These are phyloP conservation scores for Ectropis grisescens DNA, from an alignment of 1,140 invertebrate genomes.

Conservation along the genomic window DNA sequence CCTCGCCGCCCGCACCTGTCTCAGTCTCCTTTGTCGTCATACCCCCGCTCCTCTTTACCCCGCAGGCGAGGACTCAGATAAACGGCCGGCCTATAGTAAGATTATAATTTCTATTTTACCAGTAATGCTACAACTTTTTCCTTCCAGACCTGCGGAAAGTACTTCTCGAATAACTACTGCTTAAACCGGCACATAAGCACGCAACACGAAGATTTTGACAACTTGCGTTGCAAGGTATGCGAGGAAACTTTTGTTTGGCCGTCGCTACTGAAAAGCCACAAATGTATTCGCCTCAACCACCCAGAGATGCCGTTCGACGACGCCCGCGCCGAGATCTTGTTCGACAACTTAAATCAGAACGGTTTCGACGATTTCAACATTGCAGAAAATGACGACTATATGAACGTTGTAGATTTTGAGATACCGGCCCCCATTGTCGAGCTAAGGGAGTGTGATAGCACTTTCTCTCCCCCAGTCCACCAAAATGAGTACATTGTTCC, in stretches of 20 bases:
- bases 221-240: constrained; percentile 26
- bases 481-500: constrained; percentile 1
- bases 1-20: too few relatives aligned
- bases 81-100: too few relatives aligned
- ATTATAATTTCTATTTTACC: too few relatives aligned
- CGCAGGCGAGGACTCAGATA: too few relatives aligned
- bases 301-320: constrained; percentile 41
- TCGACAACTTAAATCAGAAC: constrained; percentile 25
- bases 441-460: constrained; percentile 25
- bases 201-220: constrained; percentile 18
- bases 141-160: constrained; percentile 41
- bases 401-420: constrained; percentile 37
- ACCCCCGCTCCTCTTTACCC: too few relatives aligned
- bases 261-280: constrained; percentile 28
- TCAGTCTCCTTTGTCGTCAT: too few relatives aligned
- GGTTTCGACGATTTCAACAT: constrained; percentile 26
- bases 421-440: constrained; percentile 40
- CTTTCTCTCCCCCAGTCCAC: background rate
- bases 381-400: constrained; percentile 24
- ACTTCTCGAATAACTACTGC: constrained; percentile 32
- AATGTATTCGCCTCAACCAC: constrained; percentile 31
- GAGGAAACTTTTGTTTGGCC: constrained; percentile 45
- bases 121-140: too few relatives aligned
- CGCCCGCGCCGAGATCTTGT: constrained; percentile 33
- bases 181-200: constrained; percentile 31